Percentiles rank a stretch among this genome's conserved stretches.
These are phyloP conservation scores for Lethrus apterus DNA, from an alignment of 1,140 invertebrate genomes.

Conservation along the genomic window DNA sequence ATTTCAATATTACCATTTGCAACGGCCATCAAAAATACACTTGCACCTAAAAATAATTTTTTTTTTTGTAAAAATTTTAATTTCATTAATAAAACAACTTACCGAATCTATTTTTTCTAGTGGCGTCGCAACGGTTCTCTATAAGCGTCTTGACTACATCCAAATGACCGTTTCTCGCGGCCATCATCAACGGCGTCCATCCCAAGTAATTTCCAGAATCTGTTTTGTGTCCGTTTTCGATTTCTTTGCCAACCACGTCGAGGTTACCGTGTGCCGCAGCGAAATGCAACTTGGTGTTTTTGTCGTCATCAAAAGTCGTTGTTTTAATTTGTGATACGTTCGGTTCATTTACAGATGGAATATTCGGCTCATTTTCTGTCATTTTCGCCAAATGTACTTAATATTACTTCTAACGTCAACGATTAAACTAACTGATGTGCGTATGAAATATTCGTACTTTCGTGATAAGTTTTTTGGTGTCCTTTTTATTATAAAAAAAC, in stretches of 20 bases:
- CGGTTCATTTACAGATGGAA: too few relatives aligned
- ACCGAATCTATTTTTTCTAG: constrained; percentile 44
- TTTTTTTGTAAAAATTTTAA: constrained; percentile 9
- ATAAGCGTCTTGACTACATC: constrained; percentile 41
- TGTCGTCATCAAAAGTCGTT: constrained; percentile 27
- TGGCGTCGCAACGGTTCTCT: constrained; percentile 38
- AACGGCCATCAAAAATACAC: constrained; percentile 29
- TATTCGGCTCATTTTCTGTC: too few relatives aligned
- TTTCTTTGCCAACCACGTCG: constrained; percentile 19
- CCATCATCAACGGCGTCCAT: constrained; percentile 49
- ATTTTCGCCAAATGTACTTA: too few relatives aligned
- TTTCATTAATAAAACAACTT: constrained; percentile 18
- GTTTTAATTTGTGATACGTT: not conserved
- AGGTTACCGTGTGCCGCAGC: constrained; percentile 25
- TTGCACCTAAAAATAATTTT: constrained; percentile 25
- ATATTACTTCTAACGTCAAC: too few relatives aligned
- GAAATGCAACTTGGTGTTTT: constrained; percentile 33
- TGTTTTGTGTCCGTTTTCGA: constrained; percentile 27
- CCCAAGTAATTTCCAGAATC: constrained; percentile 44
- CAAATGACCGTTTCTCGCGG: constrained; percentile 42
- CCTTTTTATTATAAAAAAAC: too few relatives aligned
- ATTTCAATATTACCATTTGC: constrained; percentile 31
- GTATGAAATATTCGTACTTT: too few relatives aligned
- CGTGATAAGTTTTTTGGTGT: too few relatives aligned
- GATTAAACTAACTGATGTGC: too few relatives aligned